phyloP scores from a whole-genome alignment of 2,888 invertebrate genomes.

The Scaptomyza reducta region DNA sequence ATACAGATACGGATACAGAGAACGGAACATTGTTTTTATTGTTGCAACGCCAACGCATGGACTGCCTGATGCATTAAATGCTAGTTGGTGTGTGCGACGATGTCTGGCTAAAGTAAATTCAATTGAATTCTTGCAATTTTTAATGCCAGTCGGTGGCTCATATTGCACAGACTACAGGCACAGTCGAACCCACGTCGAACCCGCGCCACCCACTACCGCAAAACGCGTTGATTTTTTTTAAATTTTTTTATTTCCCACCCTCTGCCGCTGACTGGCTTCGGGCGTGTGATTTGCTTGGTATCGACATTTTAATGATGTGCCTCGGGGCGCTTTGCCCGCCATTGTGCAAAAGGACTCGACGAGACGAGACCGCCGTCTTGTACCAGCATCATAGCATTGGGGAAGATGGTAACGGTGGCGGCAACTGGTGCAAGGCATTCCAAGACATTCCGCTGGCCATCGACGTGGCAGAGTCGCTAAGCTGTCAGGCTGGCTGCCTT shows the following conservation, averaged over 20 bases:
- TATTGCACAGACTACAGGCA: constrained; percentile 67
- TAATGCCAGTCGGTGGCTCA: constrained; percentile 65
- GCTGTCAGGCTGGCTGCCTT: constrained; percentile 53
- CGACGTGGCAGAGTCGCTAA: constrained; percentile 40
- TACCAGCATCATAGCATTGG: constrained; percentile 28
- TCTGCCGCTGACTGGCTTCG: constrained; percentile 40
- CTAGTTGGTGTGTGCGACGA: constrained; percentile 48
- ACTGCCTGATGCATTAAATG: constrained; percentile 59
- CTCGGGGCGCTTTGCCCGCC: constrained; percentile 68
- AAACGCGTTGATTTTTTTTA: constrained; percentile 65
- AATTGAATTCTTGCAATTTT: constrained; percentile 79
- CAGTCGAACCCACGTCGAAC: constrained; percentile 15
- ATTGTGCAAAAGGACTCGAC: constrained; percentile 51
- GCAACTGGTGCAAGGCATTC: constrained; percentile 42
- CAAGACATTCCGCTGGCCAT: constrained; percentile 60
- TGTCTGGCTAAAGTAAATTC: constrained; percentile 78
- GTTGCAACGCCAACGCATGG: constrained; percentile 41
- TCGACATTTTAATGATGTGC: constrained; percentile 83
- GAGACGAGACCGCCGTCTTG: constrained; percentile 53
- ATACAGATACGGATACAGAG: constrained; percentile 6
- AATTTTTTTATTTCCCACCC: constrained; percentile 5
- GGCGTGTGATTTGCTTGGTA: constrained; percentile 80
- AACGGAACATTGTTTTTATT: constrained; percentile 56
- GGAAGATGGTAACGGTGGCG: background rate
- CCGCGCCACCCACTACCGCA: constrained; percentile 42